A percentile compares a stretch with the other conserved stretches of the same genome.
These are phyloP conservation scores for Gibbula magus DNA, from an alignment of 2,888 invertebrate species.

Conservation along the genomic window DNA sequence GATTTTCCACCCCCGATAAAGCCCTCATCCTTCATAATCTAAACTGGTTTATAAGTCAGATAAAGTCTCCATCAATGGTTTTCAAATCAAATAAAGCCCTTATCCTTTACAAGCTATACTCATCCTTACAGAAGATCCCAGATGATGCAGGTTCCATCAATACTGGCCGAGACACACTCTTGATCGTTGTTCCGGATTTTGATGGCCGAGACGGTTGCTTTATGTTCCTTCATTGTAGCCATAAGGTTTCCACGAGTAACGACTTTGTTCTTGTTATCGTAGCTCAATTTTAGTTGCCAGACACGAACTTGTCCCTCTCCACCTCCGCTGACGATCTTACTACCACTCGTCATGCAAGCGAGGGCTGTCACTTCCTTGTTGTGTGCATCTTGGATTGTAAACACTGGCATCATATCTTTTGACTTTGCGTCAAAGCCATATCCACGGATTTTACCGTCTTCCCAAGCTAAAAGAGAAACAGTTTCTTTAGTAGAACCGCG, in stretches of 20 bases:
- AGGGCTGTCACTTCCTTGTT: slow-evolving; percentile 91
- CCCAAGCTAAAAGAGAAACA: slow-evolving; percentile 73
- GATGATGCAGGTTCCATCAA: slow-evolving; percentile 93
- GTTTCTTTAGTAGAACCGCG: not conserved
- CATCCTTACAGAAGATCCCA: slow-evolving; percentile 87
- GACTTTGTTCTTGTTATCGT: slow-evolving; percentile 42
- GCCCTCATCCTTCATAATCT: too few species aligned
- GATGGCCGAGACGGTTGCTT: slow-evolving; percentile 89
- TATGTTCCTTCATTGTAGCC: slow-evolving; percentile 87
- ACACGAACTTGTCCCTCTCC: slow-evolving; percentile 86
- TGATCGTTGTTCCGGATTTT: slow-evolving; percentile 85
- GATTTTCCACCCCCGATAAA: too few species aligned
- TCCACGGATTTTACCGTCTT: slow-evolving; percentile 76
- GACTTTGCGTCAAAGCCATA: slow-evolving; percentile 78
- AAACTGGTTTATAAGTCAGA: too few species aligned
- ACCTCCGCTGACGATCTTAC: slow-evolving; percentile 88
- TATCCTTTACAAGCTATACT: too few species aligned
- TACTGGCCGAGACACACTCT: slow-evolving; percentile 91
- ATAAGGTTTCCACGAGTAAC: slow-evolving; percentile 42
- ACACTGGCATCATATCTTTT: slow-evolving; percentile 72
- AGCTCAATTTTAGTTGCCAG: slow-evolving; percentile 60
- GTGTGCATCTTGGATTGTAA: slow-evolving; percentile 91
- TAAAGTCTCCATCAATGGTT: too few species aligned
- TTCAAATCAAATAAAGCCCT: too few species aligned
- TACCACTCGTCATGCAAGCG: slow-evolving; percentile 83